Conservation (phyloP, 2,797 vertebrate genomes). For the Notolabrus celidotus region DNA sequence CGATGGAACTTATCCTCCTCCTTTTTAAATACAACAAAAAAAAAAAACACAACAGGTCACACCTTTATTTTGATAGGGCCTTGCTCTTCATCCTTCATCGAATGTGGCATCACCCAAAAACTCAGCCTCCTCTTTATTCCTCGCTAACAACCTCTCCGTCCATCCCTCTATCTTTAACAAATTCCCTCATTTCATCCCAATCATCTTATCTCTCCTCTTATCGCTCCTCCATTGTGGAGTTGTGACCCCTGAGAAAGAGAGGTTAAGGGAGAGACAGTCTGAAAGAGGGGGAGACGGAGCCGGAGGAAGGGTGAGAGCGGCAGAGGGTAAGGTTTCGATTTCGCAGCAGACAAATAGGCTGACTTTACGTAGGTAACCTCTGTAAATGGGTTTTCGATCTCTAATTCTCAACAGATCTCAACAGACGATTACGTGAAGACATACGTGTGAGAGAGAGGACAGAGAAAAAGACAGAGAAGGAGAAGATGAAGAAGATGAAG, state of each 20-base stretch:
- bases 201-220: conserved; percentile 66
- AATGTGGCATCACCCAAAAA: conserved; percentile 26
- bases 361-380: conserved; percentile 76
- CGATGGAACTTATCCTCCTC: background rate
- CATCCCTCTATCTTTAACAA: conserved; percentile 59
- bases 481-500: background rate
- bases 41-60: background rate
- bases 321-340: conserved; percentile 77
- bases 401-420: conserved; percentile 75
- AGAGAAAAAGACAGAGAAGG: background rate
- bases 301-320: conserved; percentile 25
- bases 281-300: conserved; percentile 10
- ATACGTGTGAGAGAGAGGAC: conserved; percentile 10
- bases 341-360: conserved; percentile 75
- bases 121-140: conserved; percentile 43
- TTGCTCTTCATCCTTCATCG: conserved; percentile 23
- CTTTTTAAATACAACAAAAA: background rate
- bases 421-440: conserved; percentile 69
- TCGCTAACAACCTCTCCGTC: conserved; percentile 44
- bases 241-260: conserved; percentile 54
- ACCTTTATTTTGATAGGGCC: background rate
- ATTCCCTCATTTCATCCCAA: conserved; percentile 72
- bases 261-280: conserved; percentile 29
- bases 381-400: conserved; percentile 80
- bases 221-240: conserved; percentile 52